Evolutionary conservation across 2,888 invertebrate species (phyloP).

Genomic region (Agrochola macilenta): DNA sequence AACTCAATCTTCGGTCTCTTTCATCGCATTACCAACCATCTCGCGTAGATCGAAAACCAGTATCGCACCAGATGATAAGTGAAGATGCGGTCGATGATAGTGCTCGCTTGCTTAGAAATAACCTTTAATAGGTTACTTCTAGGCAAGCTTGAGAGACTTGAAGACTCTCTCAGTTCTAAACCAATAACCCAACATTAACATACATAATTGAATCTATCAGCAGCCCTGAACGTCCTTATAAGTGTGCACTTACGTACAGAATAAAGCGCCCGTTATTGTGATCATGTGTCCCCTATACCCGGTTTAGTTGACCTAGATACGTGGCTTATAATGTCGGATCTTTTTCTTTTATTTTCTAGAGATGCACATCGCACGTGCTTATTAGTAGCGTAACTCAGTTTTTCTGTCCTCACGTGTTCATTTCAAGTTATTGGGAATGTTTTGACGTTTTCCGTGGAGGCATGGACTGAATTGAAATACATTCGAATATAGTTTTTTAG

Average conservation of each 20-base stretch:
- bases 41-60: neutral
- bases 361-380: constrained; percentile 6
- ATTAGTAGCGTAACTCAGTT: constrained; percentile 11
- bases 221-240: neutral
- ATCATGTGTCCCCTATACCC: constrained; percentile 42
- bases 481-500: neutral
- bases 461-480: neutral
- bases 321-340: constrained; percentile 20
- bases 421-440: neutral
- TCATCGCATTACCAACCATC: neutral
- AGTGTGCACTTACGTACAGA: constrained; percentile 23
- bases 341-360: constrained; percentile 28
- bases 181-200: constrained; percentile 29
- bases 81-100: neutral
- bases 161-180: neutral
- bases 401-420: constrained; percentile 15
- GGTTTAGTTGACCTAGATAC: constrained; percentile 39
- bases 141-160: too few relatives aligned
- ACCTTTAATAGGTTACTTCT: neutral
- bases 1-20: neutral
- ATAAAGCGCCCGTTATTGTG: constrained; percentile 46
- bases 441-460: neutral
- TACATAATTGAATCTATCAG: constrained; percentile 38
- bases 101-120: neutral
- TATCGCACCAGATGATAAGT: neutral